Percentiles rank a stretch among this genome's conserved stretches.
phyloP scores from a whole-genome alignment of 2,888 invertebrate species.

The Rotaria sp. region DNA sequence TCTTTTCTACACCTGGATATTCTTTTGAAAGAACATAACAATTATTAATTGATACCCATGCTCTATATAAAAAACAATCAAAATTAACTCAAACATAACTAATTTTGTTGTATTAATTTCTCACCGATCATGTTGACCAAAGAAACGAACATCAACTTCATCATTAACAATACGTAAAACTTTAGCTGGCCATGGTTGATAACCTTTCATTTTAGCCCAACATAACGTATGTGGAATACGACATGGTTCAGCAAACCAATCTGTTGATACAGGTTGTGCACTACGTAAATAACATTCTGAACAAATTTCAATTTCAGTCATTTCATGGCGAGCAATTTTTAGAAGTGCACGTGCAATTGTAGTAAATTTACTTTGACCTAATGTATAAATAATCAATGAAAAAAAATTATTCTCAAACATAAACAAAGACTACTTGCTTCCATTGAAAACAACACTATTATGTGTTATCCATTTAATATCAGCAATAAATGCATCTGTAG shows the following conservation, averaged over 20 bases:
- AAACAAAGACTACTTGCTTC: slow-evolving; percentile 62
- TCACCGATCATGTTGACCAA: slow-evolving; percentile 76
- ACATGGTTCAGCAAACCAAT: slow-evolving; percentile 87
- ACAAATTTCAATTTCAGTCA: slow-evolving; percentile 83
- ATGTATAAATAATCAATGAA: slow-evolving; percentile 44
- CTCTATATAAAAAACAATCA: neutral
- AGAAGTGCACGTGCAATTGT: slow-evolving; percentile 70
- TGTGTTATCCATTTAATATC: slow-evolving; percentile 89
- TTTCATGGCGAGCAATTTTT: slow-evolving; percentile 77
- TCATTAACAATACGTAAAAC: slow-evolving; percentile 51
- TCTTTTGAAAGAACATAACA: neutral
- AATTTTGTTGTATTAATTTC: neutral
- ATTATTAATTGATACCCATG: slow-evolving; percentile 10
- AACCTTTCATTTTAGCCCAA: slow-evolving; percentile 93
- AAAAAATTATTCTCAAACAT: neutral
- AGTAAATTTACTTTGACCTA: slow-evolving; percentile 72
- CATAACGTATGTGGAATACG: slow-evolving; percentile 77
- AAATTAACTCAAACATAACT: neutral
- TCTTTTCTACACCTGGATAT: neutral
- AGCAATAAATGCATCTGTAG: slow-evolving; percentile 77
- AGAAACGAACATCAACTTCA: slow-evolving; percentile 78
- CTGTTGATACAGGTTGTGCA: slow-evolving; percentile 69
- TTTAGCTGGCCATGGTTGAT: slow-evolving; percentile 95
- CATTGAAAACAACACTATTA: slow-evolving; percentile 81
- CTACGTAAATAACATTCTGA: slow-evolving; percentile 72